Evolutionary conservation across 2,888 invertebrate species (phyloP).

Genomic region (Ptychoptera contaminata): DNA sequence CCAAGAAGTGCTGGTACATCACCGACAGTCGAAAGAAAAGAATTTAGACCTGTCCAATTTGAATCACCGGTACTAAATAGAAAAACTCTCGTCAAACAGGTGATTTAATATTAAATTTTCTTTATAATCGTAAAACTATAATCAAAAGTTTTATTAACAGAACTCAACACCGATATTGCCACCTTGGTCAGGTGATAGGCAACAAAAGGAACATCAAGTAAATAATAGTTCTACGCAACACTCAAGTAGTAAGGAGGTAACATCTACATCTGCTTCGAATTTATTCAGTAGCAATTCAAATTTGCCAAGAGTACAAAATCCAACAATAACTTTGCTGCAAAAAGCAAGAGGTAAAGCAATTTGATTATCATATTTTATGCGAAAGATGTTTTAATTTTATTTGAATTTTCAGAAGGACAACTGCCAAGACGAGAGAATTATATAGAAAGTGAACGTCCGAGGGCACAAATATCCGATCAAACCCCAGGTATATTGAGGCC

Average conservation of each 20-base stretch:
- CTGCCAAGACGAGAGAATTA: constrained; percentile 63
- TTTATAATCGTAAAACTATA: too few species aligned
- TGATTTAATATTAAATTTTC: too few species aligned
- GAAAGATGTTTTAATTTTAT: constrained; percentile 4
- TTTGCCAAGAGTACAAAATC: constrained; percentile 68
- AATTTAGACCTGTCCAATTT: constrained; percentile 64
- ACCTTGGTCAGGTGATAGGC: constrained; percentile 15
- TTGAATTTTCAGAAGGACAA: constrained; percentile 54
- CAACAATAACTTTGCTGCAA: constrained; percentile 72
- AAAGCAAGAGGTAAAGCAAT: constrained; percentile 59
- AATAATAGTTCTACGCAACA: neutral
- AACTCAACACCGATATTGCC: constrained; percentile 11
- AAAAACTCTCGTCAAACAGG: neutral
- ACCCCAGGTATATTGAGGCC: constrained; percentile 20
- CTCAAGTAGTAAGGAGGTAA: too few species aligned
- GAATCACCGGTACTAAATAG: constrained; percentile 48
- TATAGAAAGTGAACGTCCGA: constrained; percentile 14
- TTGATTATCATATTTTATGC: neutral
- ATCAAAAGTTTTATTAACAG: too few species aligned
- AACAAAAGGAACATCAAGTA: neutral
- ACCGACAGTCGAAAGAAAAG: constrained; percentile 56
- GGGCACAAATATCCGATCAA: constrained; percentile 23
- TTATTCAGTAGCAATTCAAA: neutral
- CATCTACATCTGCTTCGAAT: constrained; percentile 2
- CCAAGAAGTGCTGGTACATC: constrained; percentile 56